Evolutionary conservation across 2,797 vertebrate genomes (phyloP).

Genomic region (Monodelphis domestica): DNA sequence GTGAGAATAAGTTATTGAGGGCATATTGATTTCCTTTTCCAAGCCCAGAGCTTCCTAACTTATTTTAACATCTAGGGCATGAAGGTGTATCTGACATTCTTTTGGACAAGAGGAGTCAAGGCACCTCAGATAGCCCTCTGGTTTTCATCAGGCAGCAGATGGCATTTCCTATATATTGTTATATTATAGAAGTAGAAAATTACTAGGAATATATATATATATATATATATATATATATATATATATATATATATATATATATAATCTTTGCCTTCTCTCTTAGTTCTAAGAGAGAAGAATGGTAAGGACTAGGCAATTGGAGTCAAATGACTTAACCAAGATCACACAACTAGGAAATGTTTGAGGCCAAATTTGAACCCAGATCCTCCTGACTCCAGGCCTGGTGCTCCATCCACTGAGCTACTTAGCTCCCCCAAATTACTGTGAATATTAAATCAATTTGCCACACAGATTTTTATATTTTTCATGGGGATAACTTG

Average conservation of each 20-base stretch:
- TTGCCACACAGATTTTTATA: not conserved
- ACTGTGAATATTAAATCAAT: not conserved
- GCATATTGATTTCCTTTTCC: not conserved
- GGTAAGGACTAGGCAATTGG: no score
- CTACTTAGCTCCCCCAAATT: no score
- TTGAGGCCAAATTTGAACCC: no score
- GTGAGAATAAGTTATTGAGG: conserved; percentile 3
- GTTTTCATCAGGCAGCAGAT: not conserved
- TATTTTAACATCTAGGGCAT: not conserved
- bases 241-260: no score
- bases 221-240: no score
- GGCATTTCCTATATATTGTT: not conserved
- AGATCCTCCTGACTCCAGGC: no score
- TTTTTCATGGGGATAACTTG: not conserved
- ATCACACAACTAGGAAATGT: no score
- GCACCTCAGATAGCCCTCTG: not conserved
- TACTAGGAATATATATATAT: no score
- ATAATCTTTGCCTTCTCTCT: no score
- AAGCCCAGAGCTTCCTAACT: not conserved
- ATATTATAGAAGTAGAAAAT: not conserved
- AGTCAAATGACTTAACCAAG: no score
- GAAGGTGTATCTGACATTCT: not conserved
- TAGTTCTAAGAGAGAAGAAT: no score
- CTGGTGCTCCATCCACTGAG: no score
- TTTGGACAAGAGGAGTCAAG: not conserved